Percentiles rank a stretch among this genome's conserved stretches.
Evolutionary conservation across 2,113 vertebrate species (phyloP).

Genomic region (Phoxinus phoxinus): DNA sequence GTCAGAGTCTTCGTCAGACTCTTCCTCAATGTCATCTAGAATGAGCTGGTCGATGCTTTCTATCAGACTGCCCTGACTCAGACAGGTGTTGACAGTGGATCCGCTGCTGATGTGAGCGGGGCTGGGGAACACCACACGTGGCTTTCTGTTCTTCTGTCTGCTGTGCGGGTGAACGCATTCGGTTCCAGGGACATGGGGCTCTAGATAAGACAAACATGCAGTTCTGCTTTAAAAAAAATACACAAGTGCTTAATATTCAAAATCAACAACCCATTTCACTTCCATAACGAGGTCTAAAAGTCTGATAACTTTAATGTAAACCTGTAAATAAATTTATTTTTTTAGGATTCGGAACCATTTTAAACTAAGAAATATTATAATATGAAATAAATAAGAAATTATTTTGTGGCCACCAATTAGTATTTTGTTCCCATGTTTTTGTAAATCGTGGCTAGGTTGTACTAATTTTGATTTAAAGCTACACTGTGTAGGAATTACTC

Average conservation of each 20-base stretch:
- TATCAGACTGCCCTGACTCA: slow-evolving; percentile 78
- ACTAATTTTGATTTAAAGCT: too few species aligned
- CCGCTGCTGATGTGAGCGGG: slow-evolving; percentile 73
- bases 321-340: not conserved
- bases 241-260: not conserved
- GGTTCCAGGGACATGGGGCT: slow-evolving; percentile 74
- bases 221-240: not conserved
- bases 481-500: too few species aligned
- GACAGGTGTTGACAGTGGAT: slow-evolving; percentile 80
- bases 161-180: slow-evolving; percentile 79
- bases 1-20: slow-evolving; percentile 33
- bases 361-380: not conserved
- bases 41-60: slow-evolving; percentile 72
- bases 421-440: too few species aligned
- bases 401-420: too few species aligned
- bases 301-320: not conserved
- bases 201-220: slow-evolving; percentile 56
- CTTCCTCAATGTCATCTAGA: slow-evolving; percentile 71
- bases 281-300: not conserved
- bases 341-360: too few species aligned
- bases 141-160: slow-evolving; percentile 69
- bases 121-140: slow-evolving; percentile 74
- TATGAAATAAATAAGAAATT: not conserved
- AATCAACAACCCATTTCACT: not conserved
- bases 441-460: too few species aligned